Conservation (phyloP, 2,888 invertebrate genomes). For the Lithophane leautieri region DNA sequence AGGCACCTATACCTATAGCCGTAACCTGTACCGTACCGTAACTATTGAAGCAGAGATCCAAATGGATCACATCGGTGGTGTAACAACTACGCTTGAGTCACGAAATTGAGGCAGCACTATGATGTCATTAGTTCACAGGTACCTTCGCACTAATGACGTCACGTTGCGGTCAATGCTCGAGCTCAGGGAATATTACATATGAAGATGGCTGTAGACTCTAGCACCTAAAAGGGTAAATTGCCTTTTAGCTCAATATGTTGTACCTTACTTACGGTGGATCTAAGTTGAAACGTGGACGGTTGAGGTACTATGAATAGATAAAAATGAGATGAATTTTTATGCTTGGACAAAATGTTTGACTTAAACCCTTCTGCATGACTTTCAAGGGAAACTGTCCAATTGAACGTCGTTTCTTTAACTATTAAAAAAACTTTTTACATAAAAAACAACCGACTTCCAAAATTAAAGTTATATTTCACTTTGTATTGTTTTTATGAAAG, state of each 20-base stretch:
- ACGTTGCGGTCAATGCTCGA: slow-evolving; percentile 2
- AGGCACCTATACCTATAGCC: no score
- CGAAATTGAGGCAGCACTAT: slow-evolving; percentile 12
- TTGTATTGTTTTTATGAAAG: no score
- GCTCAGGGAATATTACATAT: slow-evolving; percentile 1
- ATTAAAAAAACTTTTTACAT: no score
- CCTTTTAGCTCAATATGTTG: background rate
- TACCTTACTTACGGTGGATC: background rate
- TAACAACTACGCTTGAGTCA: slow-evolving; percentile 6
- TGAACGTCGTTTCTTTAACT: background rate
- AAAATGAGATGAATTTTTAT: background rate
- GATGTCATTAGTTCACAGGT: slow-evolving; percentile 30
- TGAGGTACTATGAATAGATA: background rate
- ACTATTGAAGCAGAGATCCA: background rate
- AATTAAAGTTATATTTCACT: no score
- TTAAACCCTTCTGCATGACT: background rate
- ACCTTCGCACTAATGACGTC: slow-evolving; percentile 29
- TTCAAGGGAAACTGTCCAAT: background rate
- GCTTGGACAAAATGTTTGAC: background rate
- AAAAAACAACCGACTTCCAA: no score
- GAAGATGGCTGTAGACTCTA: background rate
- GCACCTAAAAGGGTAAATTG: slow-evolving; percentile 6
- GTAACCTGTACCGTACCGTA: background rate
- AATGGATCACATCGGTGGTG: background rate
- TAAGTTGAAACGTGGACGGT: background rate